A percentile compares a stretch with the other conserved stretches of the same genome.
Evolutionary conservation across 2,113 vertebrate species (phyloP).

Genomic region (Mobula hypostoma): DNA sequence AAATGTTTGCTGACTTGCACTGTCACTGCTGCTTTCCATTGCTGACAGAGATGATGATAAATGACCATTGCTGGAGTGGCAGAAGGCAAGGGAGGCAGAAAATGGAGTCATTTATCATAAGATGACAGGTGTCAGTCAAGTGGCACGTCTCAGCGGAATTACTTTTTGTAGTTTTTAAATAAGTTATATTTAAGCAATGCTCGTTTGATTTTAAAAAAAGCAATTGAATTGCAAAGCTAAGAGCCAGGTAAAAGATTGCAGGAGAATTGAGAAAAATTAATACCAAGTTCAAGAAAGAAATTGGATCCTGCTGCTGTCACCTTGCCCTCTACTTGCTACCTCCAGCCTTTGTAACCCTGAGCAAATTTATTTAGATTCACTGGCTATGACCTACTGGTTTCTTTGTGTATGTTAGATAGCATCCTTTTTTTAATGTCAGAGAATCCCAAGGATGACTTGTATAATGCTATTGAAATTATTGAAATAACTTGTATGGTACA

Average conservation of each 20-base stretch:
- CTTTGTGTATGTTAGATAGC: conserved; percentile 62
- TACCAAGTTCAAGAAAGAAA: conserved; percentile 71
- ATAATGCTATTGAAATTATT: conserved; percentile 17
- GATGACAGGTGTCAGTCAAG: conserved; percentile 99
- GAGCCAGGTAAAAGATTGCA: conserved; percentile 64
- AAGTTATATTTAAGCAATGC: conserved; percentile 93
- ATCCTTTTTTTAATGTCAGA: conserved; percentile 47
- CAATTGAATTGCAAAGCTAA: conserved; percentile 81
- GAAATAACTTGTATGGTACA: conserved; percentile 23
- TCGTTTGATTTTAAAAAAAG: conserved; percentile 73
- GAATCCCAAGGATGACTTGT: background rate
- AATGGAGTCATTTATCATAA: conserved; percentile 99
- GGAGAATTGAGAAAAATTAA: conserved; percentile 76
- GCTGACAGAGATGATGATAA: conserved; percentile 99
- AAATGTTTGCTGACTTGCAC: conserved; percentile 99
- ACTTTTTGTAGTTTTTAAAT: conserved; percentile 96
- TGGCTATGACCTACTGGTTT: conserved; percentile 72
- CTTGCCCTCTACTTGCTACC: conserved; percentile 47
- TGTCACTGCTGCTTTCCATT: conserved; percentile 96
- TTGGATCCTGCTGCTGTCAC: conserved; percentile 48
- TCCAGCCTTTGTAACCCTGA: conserved; percentile 68
- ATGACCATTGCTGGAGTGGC: conserved; percentile 95
- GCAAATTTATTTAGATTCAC: conserved; percentile 85
- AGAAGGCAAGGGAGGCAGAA: conserved; percentile 98
- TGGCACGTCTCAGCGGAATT: conserved; percentile 87